A percentile compares a stretch with the other conserved stretches of the same genome.
Conservation (phyloP, 2,113 vertebrate species). For the Calcarius ornatus region DNA sequence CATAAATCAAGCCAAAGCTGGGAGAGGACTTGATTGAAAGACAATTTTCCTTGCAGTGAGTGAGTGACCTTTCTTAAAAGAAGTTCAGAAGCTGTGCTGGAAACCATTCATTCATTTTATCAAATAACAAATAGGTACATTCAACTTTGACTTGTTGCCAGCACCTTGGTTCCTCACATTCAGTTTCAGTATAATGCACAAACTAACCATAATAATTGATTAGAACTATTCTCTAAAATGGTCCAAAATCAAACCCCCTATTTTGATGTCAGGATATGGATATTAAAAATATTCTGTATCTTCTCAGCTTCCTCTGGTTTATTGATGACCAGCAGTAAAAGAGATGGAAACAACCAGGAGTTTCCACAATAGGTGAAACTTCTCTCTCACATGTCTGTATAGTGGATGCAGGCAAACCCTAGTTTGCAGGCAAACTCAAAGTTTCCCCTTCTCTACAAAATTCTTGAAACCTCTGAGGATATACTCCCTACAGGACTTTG, state of each 20-base stretch:
- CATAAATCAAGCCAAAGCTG: constrained; percentile 1
- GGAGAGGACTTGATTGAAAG: constrained; percentile 28
- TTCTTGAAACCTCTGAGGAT: background rate
- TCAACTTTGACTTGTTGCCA: background rate
- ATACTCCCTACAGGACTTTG: background rate
- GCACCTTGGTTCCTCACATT: background rate
- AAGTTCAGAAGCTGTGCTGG: background rate
- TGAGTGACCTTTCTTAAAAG: constrained; percentile 12
- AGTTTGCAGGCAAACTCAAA: background rate
- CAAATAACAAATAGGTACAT: background rate
- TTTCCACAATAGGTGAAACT: background rate
- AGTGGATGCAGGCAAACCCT: background rate
- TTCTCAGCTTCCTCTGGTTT: background rate
- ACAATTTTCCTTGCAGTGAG: background rate
- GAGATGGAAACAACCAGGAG: background rate
- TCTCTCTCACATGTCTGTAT: background rate
- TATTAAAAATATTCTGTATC: background rate
- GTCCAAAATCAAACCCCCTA: background rate
- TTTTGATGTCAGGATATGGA: background rate
- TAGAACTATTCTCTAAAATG: background rate
- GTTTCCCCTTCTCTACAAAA: background rate
- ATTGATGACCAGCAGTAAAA: background rate
- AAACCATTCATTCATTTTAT: constrained; percentile 3
- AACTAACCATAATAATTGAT: background rate
- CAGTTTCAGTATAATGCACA: background rate